Percentiles rank a stretch among this genome's conserved stretches.
Conservation (phyloP, 2,797 vertebrate genomes). For the Hylomyscus alleni region DNA sequence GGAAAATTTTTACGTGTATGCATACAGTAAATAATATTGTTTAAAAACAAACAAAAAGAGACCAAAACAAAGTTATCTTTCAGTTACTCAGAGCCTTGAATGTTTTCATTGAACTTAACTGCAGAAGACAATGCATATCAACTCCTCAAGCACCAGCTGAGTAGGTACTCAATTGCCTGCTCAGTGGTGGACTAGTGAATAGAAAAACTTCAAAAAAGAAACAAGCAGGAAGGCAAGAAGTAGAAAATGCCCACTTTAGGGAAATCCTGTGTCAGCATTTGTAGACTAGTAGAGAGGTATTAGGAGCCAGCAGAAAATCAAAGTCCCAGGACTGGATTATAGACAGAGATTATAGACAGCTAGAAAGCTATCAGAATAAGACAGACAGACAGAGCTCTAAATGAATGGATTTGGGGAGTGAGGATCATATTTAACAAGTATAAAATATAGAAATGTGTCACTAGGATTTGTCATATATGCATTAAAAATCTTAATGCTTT, state of each 20-base stretch:
- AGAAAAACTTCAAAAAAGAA: not conserved
- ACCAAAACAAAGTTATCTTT: constrained; percentile 15
- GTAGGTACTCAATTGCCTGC: constrained; percentile 59
- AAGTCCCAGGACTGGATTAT: not conserved
- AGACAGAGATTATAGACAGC: constrained; percentile 31
- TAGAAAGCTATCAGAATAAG: not conserved
- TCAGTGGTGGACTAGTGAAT: not conserved
- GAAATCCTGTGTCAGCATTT: not conserved
- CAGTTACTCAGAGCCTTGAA: constrained; percentile 2
- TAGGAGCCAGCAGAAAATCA: constrained; percentile 20
- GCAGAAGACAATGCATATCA: constrained; percentile 14
- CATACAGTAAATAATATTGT: not conserved
- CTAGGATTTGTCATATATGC: constrained; percentile 37
- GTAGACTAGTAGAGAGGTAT: not conserved
- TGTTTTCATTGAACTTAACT: constrained; percentile 41
- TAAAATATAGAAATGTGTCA: constrained; percentile 53
- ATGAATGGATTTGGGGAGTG: not conserved
- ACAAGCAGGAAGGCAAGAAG: constrained; percentile 24
- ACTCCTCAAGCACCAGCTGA: not conserved
- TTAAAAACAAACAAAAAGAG: not conserved
- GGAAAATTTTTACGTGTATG: constrained; percentile 53
- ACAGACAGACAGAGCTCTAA: constrained; percentile 55
- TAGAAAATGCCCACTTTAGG: constrained; percentile 4
- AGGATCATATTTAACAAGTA: constrained; percentile 16
- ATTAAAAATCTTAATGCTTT: constrained; percentile 55